phyloP scores from a whole-genome alignment of 2,888 invertebrate species.

The Clusia tigrina region DNA sequence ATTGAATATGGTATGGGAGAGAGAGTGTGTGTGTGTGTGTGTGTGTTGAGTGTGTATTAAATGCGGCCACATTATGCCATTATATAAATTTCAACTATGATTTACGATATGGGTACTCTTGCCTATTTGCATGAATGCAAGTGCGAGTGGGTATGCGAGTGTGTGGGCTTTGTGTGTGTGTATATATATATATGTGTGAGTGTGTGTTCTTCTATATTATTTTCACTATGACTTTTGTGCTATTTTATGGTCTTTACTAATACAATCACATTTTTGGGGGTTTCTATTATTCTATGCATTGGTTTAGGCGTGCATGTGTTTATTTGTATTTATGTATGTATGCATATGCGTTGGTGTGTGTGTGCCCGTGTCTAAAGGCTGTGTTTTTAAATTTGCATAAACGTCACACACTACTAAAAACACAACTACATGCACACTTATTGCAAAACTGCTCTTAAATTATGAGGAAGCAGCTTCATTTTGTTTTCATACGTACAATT shows the following conservation, averaged over 20 bases:
- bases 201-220: background rate
- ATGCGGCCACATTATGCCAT: too few species aligned
- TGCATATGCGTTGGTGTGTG: background rate
- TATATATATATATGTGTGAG: too few species aligned
- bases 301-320: background rate
- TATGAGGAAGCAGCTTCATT: background rate
- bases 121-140: background rate
- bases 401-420: background rate
- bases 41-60: too few species aligned
- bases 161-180: too few species aligned
- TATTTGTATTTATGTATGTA: too few species aligned
- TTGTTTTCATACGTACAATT: background rate
- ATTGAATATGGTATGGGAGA: too few species aligned
- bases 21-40: too few species aligned
- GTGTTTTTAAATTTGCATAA: background rate
- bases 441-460: background rate
- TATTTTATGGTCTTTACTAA: background rate
- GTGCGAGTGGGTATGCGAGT: background rate
- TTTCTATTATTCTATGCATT: background rate
- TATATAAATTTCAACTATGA: too few species aligned
- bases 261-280: conserved; percentile 5
- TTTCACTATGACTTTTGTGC: conserved; percentile 3
- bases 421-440: background rate
- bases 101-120: too few species aligned
- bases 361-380: too few species aligned